Evolutionary conservation across 2,888 invertebrate species (phyloP), one percentile per base, ranked within the genome.

Genomic region (Macroteleia sp.): DNA sequence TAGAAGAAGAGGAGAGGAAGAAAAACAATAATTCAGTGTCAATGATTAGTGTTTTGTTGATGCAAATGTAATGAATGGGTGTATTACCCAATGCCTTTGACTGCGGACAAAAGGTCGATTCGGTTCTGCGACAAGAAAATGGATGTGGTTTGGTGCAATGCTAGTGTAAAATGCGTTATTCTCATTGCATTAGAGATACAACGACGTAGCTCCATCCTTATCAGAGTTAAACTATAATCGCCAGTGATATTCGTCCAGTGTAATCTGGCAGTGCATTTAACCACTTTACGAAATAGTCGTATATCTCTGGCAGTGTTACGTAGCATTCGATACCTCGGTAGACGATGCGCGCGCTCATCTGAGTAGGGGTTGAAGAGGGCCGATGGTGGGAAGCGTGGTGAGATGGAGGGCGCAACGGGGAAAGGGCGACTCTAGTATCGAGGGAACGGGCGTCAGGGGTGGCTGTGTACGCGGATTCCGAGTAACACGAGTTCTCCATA

Each of bases 221-320:
- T 54, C 61, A 36, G 61, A 56, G 52, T 71, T 52, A 59, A 67
- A 71, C 67, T 64, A 71, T 79, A 75, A 79, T 79, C 75, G 71
- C 36, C 62, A 66, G 74, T 75, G 81, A 79, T 81, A 81, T 81
- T 81, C 78, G 79, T 77, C 79, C 66, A 77, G 79, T 87, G 85
- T 87, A 90, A 89, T 90, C 88, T 88, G 86, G 86, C 86, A 88
- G 90, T 89, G 89, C 88, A 90, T 90, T 90, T 89, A 89, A 90
- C 87, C 88, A 89, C 88, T 89, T 88, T 88, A 86, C 83, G 87
- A 89, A 88, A 88, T 87, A 87, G 86, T 83, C 86, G 86, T 89
- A 87, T 87, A 88, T 88, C 83, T 86, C 83, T 69, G 80, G 75
- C 82, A 75, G 84, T 83, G 87, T 87, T 86, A 89, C 89, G 88